Base-by-base conservation (phyloP, 35 echinoderm and acorn worm genomes). In the Apostichopus californicus region DNA sequence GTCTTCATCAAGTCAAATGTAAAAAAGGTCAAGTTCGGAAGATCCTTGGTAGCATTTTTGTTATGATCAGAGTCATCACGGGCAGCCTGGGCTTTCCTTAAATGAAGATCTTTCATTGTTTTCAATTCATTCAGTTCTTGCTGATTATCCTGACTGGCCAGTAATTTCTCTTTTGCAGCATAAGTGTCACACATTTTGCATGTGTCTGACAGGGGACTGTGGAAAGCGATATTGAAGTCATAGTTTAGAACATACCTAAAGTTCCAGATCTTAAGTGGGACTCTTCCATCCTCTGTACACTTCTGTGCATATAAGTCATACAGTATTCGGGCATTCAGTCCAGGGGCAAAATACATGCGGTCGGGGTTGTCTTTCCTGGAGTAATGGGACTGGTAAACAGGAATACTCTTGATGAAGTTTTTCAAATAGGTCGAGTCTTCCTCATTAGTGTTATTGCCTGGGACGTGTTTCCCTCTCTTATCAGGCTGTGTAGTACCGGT, bases 161-260 rank as follows among this genome's bases (percentile, higher is more conserved):
- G 77, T 46, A 78, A 22, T 46, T 9, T 78, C 77, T 78, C 77
- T 17, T 78, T 8, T 12, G 7, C 17, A 17, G 6, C 8, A 17
- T 11, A 46, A 78, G 28, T 78, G 28, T 78, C 77, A 78, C 77
- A 78, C 8, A 17, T 78, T 78, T 78, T 78, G 17, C 77, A 78
- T 78, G 77, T 78, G 77, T 78, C 77, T 22, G 77, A 78, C 77
- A 78, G 28, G 77, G 77, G 77, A 17, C 77, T 78, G 77, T 78
- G 77, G 77, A 78, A 78, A 78, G 20, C 77, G 20, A 78, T 78
- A 9, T 78, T 78, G 77, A 78, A 78, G 77, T 78, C 5, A 78
- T 24, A 78, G 20, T 78, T 78, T 17, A 78, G 10, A 17, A 22
- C 8, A 9, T 78, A 14, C 77, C 77, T 78, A 78, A 78, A 78